phyloP scores from a whole-genome alignment of 1,140 invertebrate genomes.

The Temnothorax longispinosus region DNA sequence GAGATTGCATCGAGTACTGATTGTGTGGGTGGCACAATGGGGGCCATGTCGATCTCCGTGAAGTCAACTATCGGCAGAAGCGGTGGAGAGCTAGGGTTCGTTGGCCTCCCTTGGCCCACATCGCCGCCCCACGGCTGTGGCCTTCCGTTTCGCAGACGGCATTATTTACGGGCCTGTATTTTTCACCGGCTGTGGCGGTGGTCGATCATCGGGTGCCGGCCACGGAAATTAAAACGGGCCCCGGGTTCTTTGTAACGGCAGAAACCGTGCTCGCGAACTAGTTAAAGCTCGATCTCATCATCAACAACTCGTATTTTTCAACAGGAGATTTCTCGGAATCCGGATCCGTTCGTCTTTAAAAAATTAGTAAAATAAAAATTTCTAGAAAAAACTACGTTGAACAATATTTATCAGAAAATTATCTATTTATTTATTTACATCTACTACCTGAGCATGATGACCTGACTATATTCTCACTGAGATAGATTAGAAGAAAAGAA shows the following conservation, averaged over 20 bases:
- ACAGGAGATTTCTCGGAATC: neutral
- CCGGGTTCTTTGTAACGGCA: neutral
- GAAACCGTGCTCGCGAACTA: neutral
- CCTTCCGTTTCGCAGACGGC: constrained; percentile 52
- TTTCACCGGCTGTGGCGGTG: constrained; percentile 5
- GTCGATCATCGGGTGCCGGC: constrained; percentile 60
- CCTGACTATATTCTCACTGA: neutral
- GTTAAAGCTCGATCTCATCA: neutral
- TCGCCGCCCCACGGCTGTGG: constrained; percentile 20
- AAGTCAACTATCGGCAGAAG: constrained; percentile 26
- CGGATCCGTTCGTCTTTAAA: neutral
- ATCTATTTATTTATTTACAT: neutral
- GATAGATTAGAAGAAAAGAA: neutral
- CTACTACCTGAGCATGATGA: neutral
- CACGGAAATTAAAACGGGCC: constrained; percentile 51
- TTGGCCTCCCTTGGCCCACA: constrained; percentile 59
- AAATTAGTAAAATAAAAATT: neutral
- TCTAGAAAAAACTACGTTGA: neutral
- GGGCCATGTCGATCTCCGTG: neutral
- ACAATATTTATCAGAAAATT: neutral
- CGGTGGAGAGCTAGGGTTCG: constrained; percentile 23
- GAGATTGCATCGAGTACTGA: constrained; percentile 25
- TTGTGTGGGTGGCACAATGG: constrained; percentile 29
- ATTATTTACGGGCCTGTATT: constrained; percentile 56
- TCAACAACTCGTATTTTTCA: neutral